Conservation (phyloP, 2,797 vertebrate genomes). For the Tragopan temminckii region DNA sequence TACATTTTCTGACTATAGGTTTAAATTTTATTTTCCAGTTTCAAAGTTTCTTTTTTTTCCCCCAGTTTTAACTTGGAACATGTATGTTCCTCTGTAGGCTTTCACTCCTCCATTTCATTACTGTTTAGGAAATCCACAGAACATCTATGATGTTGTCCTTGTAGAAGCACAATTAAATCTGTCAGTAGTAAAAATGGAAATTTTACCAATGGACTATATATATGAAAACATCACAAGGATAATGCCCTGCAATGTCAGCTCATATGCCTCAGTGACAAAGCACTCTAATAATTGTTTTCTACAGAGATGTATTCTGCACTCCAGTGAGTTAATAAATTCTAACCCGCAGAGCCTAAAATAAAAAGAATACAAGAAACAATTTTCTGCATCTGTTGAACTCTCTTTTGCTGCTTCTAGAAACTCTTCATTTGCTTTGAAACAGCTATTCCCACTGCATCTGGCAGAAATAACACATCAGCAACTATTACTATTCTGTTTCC, state of each 20-base stretch:
- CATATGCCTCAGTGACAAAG: not conserved
- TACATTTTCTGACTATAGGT: not conserved
- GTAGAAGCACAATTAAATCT: not conserved
- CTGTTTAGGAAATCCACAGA: not conserved
- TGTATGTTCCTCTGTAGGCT: not conserved
- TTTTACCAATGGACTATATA: not conserved
- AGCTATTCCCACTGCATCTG: not conserved
- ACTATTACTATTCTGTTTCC: not conserved
- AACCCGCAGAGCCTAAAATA: not conserved
- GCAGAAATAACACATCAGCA: not conserved
- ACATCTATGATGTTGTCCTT: not conserved
- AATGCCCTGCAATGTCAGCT: not conserved
- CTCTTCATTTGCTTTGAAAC: not conserved
- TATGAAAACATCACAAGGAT: not conserved
- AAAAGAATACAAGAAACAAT: not conserved
- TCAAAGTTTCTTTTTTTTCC: not conserved
- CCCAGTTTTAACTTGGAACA: not conserved
- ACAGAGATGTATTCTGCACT: constrained; percentile 1
- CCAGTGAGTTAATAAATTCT: constrained; percentile 30
- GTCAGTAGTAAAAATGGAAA: not conserved
- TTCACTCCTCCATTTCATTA: not conserved
- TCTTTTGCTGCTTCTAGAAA: not conserved
- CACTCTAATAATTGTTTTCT: constrained; percentile 22
- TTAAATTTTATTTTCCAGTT: not conserved
- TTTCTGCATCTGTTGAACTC: not conserved